Base-by-base conservation (phyloP, 2,113 vertebrate genomes). In the Aleadryas rufinucha region DNA sequence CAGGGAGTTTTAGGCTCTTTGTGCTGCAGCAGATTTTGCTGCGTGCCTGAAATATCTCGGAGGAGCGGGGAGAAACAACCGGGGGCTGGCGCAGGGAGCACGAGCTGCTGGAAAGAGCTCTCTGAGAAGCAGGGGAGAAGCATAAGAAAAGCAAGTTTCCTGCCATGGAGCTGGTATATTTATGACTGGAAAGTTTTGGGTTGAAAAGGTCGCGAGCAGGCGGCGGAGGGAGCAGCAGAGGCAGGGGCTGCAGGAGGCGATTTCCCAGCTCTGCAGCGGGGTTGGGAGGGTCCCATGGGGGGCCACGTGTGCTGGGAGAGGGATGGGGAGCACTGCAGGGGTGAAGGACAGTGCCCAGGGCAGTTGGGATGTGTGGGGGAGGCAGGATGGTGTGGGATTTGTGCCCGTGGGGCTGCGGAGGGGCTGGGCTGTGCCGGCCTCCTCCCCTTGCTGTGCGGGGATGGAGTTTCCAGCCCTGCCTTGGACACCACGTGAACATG, bases 161-260 rank as follows among this genome's bases (percentile, higher is more conserved):
- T 90, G 71, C 84, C 53, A 35, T 5, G 54, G 24, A n/a, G 27
- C 69, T 76, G 35, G 50, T 33, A 6, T 88, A 47, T 91, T 95
- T 94, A 87, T 54, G 90, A 47, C 64, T 94, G 84, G 72, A 88
- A 84, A 77, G 63, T 65, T 91, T 31, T 49, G 26, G 74, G 91
- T 96, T 92, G 90, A 69, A 93, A 39, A 90, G 84, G 86, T 84
- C 21, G 19, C 3, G 31, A 70, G 87, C 63, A 57, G 75, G n/a
- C 11, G 2, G 96, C 71, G 44, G 78, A 59, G 79, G 52, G 85
- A 56, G 68, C 85, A 24, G 59, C 53, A 39, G 63, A 70, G 81
- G 59, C 72, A 65, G 49, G 1, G 15, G 68, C 65, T 28, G 30
- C 26, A 7, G 30, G 52, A 21, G 21, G 56, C 1, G 2, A 37